phyloP scores from a whole-genome alignment of 92 coral and sea anemone genomes.

The Phenganax subtilis region DNA sequence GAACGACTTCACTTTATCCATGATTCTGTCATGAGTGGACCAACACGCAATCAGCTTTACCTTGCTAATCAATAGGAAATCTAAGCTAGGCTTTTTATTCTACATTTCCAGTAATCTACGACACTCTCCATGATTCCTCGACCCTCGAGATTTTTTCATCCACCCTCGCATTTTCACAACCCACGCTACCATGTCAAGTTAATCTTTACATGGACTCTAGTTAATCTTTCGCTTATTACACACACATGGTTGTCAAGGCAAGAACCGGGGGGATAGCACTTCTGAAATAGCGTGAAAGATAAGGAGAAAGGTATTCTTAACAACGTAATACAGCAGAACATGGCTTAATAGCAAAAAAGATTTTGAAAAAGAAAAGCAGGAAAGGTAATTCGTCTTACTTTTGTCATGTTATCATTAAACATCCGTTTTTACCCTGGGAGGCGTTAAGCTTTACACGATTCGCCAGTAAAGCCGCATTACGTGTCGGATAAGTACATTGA shows the following conservation, averaged over 20 bases:
- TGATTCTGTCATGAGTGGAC: too few relatives aligned
- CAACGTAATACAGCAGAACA: not conserved
- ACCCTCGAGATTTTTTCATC: not conserved
- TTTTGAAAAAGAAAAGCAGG: not conserved
- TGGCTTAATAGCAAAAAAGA: not conserved
- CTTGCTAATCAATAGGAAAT: too few relatives aligned
- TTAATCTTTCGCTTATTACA: not conserved
- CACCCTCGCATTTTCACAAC: not conserved
- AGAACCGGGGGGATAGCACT: slow-evolving; percentile 9
- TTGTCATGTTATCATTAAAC: not conserved
- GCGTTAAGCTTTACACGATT: slow-evolving; percentile 2
- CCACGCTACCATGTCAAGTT: not conserved
- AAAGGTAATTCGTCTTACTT: slow-evolving; percentile 8
- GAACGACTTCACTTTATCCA: too few relatives aligned
- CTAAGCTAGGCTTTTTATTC: too few relatives aligned
- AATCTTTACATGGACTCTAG: not conserved
- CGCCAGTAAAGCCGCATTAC: slow-evolving; percentile 4
- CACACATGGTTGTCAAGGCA: slow-evolving; percentile 15
- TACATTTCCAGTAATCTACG: not conserved
- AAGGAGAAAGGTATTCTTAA: slow-evolving; percentile 11
- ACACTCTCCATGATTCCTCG: not conserved
- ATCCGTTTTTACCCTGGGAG: not conserved
- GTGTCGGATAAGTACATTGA: not conserved
- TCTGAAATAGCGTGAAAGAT: slow-evolving; percentile 13
- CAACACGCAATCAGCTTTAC: too few relatives aligned